Percentiles rank a stretch among this genome's conserved stretches.
These are phyloP conservation scores for Astur gentilis DNA, from an alignment of 2,113 vertebrate species.

Conservation along the genomic window DNA sequence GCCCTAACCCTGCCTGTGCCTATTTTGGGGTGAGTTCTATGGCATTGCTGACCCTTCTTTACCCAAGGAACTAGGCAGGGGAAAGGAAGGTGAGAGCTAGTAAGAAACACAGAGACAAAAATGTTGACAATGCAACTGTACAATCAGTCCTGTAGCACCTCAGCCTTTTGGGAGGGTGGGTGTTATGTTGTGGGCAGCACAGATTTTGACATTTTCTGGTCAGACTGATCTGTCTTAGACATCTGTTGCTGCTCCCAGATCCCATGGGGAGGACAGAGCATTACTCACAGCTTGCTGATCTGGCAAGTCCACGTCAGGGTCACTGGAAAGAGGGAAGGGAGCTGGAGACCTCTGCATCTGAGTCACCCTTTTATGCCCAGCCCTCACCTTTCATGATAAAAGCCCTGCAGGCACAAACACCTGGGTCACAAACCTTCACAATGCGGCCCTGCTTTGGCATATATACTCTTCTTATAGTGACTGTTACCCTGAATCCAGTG, in stretches of 20 bases:
- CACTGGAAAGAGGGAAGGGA: background rate
- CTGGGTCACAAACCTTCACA: background rate
- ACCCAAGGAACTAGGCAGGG: background rate
- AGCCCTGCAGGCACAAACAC: background rate
- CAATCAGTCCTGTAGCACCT: background rate
- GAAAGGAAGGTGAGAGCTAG: background rate
- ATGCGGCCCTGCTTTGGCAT: background rate
- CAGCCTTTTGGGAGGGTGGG: background rate
- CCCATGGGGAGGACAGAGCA: background rate
- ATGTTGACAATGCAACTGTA: accelerated
- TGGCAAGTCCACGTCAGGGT: background rate
- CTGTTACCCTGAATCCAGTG: background rate
- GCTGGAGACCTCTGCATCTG: background rate
- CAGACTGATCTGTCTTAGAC: background rate
- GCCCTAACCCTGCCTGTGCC: background rate
- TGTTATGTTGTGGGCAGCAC: accelerated
- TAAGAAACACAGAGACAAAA: background rate
- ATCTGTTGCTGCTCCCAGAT: background rate
- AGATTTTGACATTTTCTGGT: background rate
- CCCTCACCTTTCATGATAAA: constrained; percentile 40
- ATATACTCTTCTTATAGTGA: background rate
- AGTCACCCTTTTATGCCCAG: background rate
- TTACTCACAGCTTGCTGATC: background rate
- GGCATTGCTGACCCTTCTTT: background rate
- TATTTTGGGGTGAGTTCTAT: background rate